Percentiles rank a stretch among this genome's conserved stretches.
phyloP scores from a whole-genome alignment of 2,888 invertebrate genomes.

The Amphimallon solstitiale region DNA sequence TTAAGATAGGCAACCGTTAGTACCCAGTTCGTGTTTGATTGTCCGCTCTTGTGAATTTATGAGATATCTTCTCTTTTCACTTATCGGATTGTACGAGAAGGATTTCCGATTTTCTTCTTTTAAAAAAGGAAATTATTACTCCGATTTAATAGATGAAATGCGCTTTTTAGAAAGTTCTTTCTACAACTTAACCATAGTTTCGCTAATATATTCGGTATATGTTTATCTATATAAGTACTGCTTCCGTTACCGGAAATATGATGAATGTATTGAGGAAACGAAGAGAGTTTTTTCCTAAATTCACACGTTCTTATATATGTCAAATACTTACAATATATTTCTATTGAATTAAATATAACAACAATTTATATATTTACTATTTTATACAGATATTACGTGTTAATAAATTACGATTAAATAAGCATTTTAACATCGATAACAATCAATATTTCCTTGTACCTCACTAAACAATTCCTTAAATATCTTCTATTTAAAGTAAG shows the following conservation, averaged over 20 bases:
- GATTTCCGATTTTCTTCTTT: slow-evolving; percentile 1
- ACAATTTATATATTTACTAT: no score
- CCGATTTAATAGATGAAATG: neutral
- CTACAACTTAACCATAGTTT: no score
- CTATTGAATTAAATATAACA: no score
- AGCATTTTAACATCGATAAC: no score
- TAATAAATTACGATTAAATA: no score
- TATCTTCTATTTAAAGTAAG: no score
- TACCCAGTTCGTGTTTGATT: neutral
- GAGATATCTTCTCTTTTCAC: neutral
- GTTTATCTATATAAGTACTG: neutral
- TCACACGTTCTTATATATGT: slow-evolving; percentile 16
- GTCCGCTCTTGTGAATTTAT: neutral
- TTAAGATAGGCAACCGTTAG: neutral
- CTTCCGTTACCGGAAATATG: slow-evolving; percentile 21
- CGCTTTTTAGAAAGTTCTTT: slow-evolving; percentile 12
- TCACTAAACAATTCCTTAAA: no score
- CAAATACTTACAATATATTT: no score
- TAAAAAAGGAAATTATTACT: neutral
- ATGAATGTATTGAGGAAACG: neutral
- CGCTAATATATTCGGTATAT: neutral
- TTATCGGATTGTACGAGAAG: neutral
- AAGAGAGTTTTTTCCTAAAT: slow-evolving; percentile 13
- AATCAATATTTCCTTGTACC: no score
- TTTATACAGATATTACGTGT: no score